A percentile compares a stretch with the other conserved stretches of the same genome.
Evolutionary conservation across 2,797 vertebrate genomes (phyloP).

Genomic region (Sphaeramia orbicularis): DNA sequence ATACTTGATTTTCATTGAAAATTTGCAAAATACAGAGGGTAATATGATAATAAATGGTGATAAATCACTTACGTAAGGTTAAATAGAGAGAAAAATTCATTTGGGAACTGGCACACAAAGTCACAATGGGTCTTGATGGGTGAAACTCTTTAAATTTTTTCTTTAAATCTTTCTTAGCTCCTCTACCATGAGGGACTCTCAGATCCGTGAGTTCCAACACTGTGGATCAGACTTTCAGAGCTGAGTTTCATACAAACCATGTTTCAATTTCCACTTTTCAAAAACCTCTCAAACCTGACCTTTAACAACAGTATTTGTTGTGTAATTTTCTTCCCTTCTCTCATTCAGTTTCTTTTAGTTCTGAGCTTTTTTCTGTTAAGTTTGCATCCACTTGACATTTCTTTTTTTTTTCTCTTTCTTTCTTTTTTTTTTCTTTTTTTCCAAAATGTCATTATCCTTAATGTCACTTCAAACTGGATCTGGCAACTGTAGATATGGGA

Average conservation of each 20-base stretch:
- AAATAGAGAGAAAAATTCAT: too few relatives aligned
- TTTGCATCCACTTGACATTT: slow-evolving; percentile 52
- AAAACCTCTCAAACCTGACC: slow-evolving; percentile 42
- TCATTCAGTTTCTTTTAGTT: slow-evolving; percentile 6
- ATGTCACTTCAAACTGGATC: slow-evolving; percentile 11
- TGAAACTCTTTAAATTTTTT: background rate
- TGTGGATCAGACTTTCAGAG: slow-evolving; percentile 10
- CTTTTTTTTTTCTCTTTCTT: background rate
- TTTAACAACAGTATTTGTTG: slow-evolving; percentile 29
- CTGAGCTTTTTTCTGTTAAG: background rate
- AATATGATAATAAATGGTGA: too few relatives aligned
- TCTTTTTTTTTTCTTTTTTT: slow-evolving; percentile 2
- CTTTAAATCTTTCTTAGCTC: background rate
- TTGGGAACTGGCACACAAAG: too few relatives aligned
- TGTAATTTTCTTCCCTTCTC: slow-evolving; percentile 19
- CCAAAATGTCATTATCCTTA: slow-evolving; percentile 8
- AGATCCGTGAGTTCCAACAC: background rate
- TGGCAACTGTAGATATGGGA: background rate
- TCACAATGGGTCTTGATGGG: too few relatives aligned
- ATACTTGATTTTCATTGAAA: too few relatives aligned
- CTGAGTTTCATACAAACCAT: background rate
- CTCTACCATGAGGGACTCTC: background rate
- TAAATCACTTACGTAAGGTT: too few relatives aligned
- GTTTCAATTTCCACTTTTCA: slow-evolving; percentile 9
- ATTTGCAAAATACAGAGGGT: too few relatives aligned